These are phyloP conservation scores for Petrolisthes manimaculis DNA, from an alignment of 2,888 invertebrate species.

Conservation along the genomic window DNA sequence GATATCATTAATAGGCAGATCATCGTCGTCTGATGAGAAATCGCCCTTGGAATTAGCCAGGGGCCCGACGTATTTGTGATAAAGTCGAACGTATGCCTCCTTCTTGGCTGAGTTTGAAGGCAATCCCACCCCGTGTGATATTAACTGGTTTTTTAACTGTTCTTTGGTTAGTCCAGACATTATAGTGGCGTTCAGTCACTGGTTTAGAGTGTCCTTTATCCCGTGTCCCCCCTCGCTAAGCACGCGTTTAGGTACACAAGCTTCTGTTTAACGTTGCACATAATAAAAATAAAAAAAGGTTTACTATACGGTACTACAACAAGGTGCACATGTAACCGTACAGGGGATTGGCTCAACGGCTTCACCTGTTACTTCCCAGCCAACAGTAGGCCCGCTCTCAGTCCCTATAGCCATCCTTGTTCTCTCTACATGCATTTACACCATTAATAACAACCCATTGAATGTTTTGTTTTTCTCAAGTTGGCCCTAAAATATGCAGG, in stretches of 20 bases:
- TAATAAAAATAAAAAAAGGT: conserved; percentile 30
- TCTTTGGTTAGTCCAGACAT: conserved; percentile 52
- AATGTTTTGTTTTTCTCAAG: neutral
- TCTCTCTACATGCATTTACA: neutral
- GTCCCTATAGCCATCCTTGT: neutral
- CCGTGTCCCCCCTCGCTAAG: neutral
- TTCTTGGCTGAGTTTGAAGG: conserved; percentile 38
- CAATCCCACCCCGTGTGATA: conserved; percentile 41
- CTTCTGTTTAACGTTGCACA: conserved; percentile 11
- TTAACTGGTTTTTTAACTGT: conserved; percentile 44
- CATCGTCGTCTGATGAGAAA: conserved; percentile 55
- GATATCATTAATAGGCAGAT: conserved; percentile 35
- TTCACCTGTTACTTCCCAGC: conserved; percentile 13
- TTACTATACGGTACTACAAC: conserved; percentile 29
- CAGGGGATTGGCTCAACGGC: conserved; percentile 36
- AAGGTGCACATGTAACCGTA: conserved; percentile 22
- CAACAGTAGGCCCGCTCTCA: conserved; percentile 48
- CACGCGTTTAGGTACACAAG: neutral
- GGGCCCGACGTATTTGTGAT: conserved; percentile 51
- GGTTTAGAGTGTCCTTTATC: neutral
- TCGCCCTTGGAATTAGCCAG: conserved; percentile 41
- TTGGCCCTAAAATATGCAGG: neutral
- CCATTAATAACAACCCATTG: neutral
- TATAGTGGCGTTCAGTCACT: neutral
- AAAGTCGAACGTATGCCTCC: conserved; percentile 34